Conservation (phyloP, 2,797 vertebrate genomes). For the Myiotriccus ornatus region DNA sequence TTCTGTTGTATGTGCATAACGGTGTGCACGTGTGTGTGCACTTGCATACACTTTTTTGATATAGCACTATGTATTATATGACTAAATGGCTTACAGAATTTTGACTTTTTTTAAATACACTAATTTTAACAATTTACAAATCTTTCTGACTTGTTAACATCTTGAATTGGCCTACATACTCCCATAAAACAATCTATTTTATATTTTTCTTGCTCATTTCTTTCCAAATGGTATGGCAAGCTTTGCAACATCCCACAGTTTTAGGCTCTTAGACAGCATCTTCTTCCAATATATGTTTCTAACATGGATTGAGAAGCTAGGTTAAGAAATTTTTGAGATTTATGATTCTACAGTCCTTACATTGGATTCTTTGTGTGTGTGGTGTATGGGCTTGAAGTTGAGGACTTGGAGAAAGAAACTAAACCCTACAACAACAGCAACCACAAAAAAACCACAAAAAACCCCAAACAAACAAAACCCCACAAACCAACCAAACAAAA, state of each 20-base stretch:
- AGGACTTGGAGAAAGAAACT: background rate
- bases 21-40: background rate
- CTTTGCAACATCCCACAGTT: background rate
- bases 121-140: background rate
- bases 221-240: background rate
- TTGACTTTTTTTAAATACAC: background rate
- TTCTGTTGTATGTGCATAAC: background rate
- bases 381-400: background rate
- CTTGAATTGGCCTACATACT: background rate
- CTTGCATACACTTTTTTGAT: background rate
- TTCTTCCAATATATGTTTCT: background rate
- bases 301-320: background rate
- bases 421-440: too few relatives aligned
- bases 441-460: background rate
- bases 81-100: background rate
- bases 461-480: background rate
- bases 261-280: background rate
- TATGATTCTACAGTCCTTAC: background rate
- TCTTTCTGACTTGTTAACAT: background rate
- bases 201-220: background rate
- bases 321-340: background rate
- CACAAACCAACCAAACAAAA: too few relatives aligned
- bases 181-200: background rate
- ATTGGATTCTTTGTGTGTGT: background rate
- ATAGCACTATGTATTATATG: background rate